Evolutionary conservation across 2,113 vertebrate species (phyloP).

Genomic region (Calypte anna): DNA sequence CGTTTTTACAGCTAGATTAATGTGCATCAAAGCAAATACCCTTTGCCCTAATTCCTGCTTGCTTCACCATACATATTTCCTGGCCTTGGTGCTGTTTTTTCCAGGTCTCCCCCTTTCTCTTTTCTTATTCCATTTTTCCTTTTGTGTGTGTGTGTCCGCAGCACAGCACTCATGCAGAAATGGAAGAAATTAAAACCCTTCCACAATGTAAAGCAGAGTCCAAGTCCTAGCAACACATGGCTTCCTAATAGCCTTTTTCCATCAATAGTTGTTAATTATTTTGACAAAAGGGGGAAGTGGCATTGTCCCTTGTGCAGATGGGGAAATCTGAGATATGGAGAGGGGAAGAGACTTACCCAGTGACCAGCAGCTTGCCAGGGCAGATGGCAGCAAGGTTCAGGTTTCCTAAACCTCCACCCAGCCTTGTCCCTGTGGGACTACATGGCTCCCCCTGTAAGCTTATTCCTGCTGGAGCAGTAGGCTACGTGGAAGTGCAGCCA

Average conservation of each 20-base stretch:
- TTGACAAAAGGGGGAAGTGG: constrained; percentile 57
- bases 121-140: neutral
- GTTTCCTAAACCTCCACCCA: constrained; percentile 50
- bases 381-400: constrained; percentile 45
- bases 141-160: fast-evolving
- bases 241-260: constrained; percentile 33
- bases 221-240: constrained; percentile 2
- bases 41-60: constrained; percentile 40
- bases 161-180: neutral
- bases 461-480: neutral
- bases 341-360: constrained; percentile 44
- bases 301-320: constrained; percentile 40
- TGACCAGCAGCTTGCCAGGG: constrained; percentile 44
- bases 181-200: constrained; percentile 22
- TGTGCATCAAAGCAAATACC: neutral
- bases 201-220: constrained; percentile 13
- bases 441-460: neutral
- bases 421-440: neutral
- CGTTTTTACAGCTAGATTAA: constrained; percentile 45
- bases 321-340: constrained; percentile 40
- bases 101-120: neutral
- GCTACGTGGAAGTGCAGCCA: neutral
- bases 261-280: constrained; percentile 32
- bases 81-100: neutral
- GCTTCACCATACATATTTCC: constrained; percentile 21